These are phyloP conservation scores for Galleria mellonella DNA, from an alignment of 1,140 invertebrate species.

Conservation along the genomic window DNA sequence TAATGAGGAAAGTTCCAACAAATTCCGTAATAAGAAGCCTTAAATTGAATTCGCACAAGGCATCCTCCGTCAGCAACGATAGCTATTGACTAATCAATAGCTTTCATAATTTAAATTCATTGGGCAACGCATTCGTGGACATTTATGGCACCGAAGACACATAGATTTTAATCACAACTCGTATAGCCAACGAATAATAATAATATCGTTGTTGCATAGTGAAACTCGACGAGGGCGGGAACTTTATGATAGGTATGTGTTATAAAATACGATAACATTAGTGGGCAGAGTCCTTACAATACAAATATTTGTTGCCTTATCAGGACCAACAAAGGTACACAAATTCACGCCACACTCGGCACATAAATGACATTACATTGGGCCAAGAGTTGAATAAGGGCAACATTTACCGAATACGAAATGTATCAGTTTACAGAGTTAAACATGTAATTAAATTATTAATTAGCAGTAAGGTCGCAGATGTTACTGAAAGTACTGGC, in stretches of 20 bases:
- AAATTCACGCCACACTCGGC: no score
- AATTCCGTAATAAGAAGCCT: neutral
- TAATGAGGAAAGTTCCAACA: neutral
- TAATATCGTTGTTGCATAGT: no score
- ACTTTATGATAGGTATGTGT: no score
- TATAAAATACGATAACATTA: no score
- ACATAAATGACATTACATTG: no score
- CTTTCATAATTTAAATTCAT: slow-evolving; percentile 48
- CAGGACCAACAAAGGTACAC: no score
- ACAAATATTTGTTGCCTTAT: no score
- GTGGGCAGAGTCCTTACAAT: no score
- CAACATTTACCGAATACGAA: no score
- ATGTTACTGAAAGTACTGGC: slow-evolving; percentile 1
- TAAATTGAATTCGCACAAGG: slow-evolving; percentile 15
- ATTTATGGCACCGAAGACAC: slow-evolving; percentile 42
- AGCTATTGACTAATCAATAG: slow-evolving; percentile 16
- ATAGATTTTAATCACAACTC: slow-evolving; percentile 44
- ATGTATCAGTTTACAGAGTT: neutral
- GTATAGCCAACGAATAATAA: slow-evolving; percentile 37
- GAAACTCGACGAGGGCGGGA: no score
- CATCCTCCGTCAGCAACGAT: slow-evolving; percentile 5
- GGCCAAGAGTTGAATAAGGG: no score
- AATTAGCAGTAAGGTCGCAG: slow-evolving; percentile 2
- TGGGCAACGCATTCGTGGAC: slow-evolving; percentile 25
- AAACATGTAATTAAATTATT: slow-evolving; percentile 2